Base-by-base conservation (phyloP, 2,888 invertebrate species). In the Balanococcus diminutus region DNA sequence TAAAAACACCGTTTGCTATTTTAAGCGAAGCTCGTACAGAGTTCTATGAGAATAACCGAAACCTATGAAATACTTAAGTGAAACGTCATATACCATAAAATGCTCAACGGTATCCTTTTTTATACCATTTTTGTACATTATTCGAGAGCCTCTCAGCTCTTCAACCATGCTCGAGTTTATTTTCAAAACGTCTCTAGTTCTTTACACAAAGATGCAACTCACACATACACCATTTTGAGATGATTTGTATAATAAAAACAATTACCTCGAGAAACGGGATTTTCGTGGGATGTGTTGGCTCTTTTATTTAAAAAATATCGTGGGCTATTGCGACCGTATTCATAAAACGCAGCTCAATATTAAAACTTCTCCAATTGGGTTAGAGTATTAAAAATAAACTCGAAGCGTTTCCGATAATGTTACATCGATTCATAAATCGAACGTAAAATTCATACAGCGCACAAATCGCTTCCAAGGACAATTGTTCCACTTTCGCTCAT, bases 221-320 rank as follows among this genome's bases (percentile, higher is more conserved):
- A 19, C 9, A 56, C n/a, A n/a, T n/a, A n/a, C n/a, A n/a, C n/a
- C 22, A 56, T 56, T 56, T 56, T 22, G 22, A 56, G 56, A 56
- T 56, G 56, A 56, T 56, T 56, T 56, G 56, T 56, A 56, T 56
- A 56, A 56, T 56, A 56, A 56, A 56, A 56, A 56, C 56, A 56
- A 56, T 56, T 56, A 56, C 22, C 56, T 22, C n/a, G 56, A 56
- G 56, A 56, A 56, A 8, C 56, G 22, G 8, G 11, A 56, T 56
- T 56, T n/a, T 56, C 56, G 56, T 56, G 56, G 56, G 56, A 56
- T 56, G 56, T 56, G 19, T 56, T 56, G 56, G 56, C 56, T 56
- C n/a, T n/a, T n/a, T 56, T 56, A 56, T 22, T n/a, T n/a, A 56
- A 8, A 56, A 56, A 56, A 56, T 56, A 56, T 56, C 56, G 56